Evolutionary conservation across 2,888 invertebrate genomes (phyloP), one percentile per base, ranked within the genome.

Genomic region (Philonicus albiceps): DNA sequence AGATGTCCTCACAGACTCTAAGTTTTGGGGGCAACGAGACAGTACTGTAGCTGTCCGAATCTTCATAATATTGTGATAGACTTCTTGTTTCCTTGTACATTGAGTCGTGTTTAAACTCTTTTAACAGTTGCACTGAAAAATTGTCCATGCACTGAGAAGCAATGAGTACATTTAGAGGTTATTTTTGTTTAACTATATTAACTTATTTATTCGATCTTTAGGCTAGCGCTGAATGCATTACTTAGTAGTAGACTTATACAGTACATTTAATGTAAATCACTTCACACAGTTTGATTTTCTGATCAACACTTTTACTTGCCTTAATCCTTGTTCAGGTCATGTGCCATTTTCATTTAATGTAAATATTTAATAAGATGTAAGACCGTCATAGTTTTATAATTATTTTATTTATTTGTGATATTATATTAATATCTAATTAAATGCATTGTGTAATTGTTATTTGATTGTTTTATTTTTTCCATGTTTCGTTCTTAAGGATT

Each of bases 11-110:
- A 19, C 78, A 89, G 64, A 76, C 89, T 8, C 88, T 90, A 49
- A 89, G 90, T 86, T 90, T 89, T 19, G 90, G 90, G 53, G 90
- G 91, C 37, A 91, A 91, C 87, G 92, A 92, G 89, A 92, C 92
- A 40, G 89, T 92, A 84, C 89, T 92, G 74, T 92, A 84, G 73
- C 73, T n/a, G 40, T 27, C 72, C 13, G 27, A 27, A 8, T 43
- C 27, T 43, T 30, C 22, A 37, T 43, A 8, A 43, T 34, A 81
- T 64, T 81, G 81, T 81, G 81, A 81, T 81, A 81, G 27, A 74
- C 74, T 74, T 74, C 11, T 78, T 49, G 49, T 43, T 43, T 49
- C 49, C 49, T 27, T 78, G 49, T 78, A 53, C 16, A 78, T 78
- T 53, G 40, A 37, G 22, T 37, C 34, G 40, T 19, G 37, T 43